Evolutionary conservation across 2,113 vertebrate genomes (phyloP), one percentile per base, ranked within the genome.

Genomic region (Poecilia latipinna): DNA sequence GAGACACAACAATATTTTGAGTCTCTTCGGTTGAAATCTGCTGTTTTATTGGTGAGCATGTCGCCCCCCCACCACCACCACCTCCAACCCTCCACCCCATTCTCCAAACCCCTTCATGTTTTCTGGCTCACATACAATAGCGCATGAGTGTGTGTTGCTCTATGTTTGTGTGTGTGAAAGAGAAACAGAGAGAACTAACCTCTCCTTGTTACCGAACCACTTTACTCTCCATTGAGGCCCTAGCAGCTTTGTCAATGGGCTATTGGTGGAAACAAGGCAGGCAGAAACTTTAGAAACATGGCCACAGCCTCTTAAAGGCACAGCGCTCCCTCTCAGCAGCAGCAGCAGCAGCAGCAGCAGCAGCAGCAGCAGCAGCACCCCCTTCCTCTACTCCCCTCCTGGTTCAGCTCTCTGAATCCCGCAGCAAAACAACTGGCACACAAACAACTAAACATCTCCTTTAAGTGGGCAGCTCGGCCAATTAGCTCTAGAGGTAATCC

Each of bases 251-350:
- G 94, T 95, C 94, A 95, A 95, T 94, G 94, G 94, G 93, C 94
- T 95, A 95, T 95, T 95, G 94, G 94, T 93, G 93, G 93, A 95
- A 95, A 95, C 94, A 95, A 95, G 90, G 88, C 94, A 94, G 93
- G 94, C 94, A 95, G 94, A 94, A 95, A 95, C 94, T 95, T 94
- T 95, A 94, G 94, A 94, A 94, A 94, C 92, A 92, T 83, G 89
- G 92, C 89, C 89, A 91, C 93, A 70, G 93, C 93, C 94, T 93
- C 94, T 95, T 95, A 95, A 95, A 95, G 94, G 92, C 90, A 93
- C 94, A 95, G 94, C 79, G 82, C 88, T 92, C 91, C 87, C 83
- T 90, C 91, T 91, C 82, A 87, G 77, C 44, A 48, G 44, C 44
- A 3, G n/a, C 37, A 7, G 0, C 65, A 87, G 77, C 51, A 37